A percentile compares a stretch with the other conserved stretches of the same genome.
phyloP scores from a whole-genome alignment of 2,888 invertebrate genomes.

The Troides aeacus region DNA sequence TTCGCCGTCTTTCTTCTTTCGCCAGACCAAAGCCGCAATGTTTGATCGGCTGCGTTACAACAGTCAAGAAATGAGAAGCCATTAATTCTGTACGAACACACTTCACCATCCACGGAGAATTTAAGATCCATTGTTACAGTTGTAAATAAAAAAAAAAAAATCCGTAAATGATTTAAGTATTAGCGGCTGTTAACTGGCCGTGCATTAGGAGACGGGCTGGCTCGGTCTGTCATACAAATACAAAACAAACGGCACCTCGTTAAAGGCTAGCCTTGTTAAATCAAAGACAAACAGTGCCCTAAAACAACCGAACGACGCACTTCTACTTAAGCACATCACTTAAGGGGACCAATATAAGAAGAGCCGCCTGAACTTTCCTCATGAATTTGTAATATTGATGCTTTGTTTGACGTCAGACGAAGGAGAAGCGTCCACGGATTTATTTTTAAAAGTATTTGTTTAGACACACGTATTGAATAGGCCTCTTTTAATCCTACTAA shows the following conservation, averaged over 20 bases:
- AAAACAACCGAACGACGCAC: constrained; percentile 75
- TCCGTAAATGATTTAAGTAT: not conserved
- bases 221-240: constrained; percentile 37
- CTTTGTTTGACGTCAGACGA: not conserved
- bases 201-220: constrained; percentile 8
- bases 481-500: too few species aligned
- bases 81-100: too few species aligned
- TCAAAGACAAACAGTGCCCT: constrained; percentile 67
- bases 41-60: too few species aligned
- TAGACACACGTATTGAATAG: too few species aligned
- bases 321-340: constrained; percentile 74
- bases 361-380: constrained; percentile 31
- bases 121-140: not conserved
- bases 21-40: too few species aligned
- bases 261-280: constrained; percentile 67
- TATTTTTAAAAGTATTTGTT: too few species aligned
- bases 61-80: too few species aligned
- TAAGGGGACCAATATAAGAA: constrained; percentile 58
- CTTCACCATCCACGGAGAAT: too few species aligned
- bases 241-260: constrained; percentile 68
- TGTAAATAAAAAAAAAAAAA: not conserved
- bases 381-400: constrained; percentile 6
- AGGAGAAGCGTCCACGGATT: too few species aligned
- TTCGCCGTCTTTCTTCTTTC: too few species aligned
- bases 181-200: not conserved